These are phyloP conservation scores for Hucho hucho DNA, from an alignment of 2,113 vertebrate species.

Conservation along the genomic window DNA sequence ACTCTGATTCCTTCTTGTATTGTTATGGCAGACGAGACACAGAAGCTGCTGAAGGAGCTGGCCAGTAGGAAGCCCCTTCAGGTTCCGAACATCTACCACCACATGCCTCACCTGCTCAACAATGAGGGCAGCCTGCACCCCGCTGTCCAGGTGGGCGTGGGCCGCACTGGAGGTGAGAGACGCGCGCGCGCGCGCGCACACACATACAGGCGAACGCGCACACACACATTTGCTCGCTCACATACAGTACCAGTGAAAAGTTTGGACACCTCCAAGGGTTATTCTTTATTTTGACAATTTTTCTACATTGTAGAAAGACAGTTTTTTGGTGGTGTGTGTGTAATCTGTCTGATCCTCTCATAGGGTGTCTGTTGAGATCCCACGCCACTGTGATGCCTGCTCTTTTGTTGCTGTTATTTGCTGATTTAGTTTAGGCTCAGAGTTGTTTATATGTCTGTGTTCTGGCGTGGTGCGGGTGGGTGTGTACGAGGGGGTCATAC, in stretches of 20 bases:
- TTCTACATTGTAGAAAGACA: too few species aligned
- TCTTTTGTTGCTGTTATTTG: too few species aligned
- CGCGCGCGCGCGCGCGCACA: not conserved
- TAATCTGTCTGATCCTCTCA: not conserved
- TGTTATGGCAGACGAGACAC: slow-evolving; percentile 83
- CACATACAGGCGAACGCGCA: not conserved
- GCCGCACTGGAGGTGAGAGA: slow-evolving; percentile 88
- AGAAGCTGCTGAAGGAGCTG: slow-evolving; percentile 93
- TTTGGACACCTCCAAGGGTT: too few species aligned
- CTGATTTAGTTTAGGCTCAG: too few species aligned
- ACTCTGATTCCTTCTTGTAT: not conserved
- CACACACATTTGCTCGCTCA: slow-evolving; percentile 15
- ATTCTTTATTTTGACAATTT: too few species aligned
- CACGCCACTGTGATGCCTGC: too few species aligned
- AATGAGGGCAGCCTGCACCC: slow-evolving; percentile 96
- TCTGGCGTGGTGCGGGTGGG: too few species aligned
- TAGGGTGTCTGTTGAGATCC: not conserved
- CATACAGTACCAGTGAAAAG: not conserved
- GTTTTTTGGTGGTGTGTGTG: not conserved
- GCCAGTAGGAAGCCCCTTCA: slow-evolving; percentile 90
- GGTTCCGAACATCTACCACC: slow-evolving; percentile 98
- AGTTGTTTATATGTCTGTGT: too few species aligned
- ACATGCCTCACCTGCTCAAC: slow-evolving; percentile 96
- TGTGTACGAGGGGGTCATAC: too few species aligned
- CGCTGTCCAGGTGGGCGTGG: slow-evolving; percentile 89